Evolutionary conservation across 2,888 invertebrate genomes (phyloP), one percentile per base, ranked within the genome.

Genomic region (Desoria tigrina): DNA sequence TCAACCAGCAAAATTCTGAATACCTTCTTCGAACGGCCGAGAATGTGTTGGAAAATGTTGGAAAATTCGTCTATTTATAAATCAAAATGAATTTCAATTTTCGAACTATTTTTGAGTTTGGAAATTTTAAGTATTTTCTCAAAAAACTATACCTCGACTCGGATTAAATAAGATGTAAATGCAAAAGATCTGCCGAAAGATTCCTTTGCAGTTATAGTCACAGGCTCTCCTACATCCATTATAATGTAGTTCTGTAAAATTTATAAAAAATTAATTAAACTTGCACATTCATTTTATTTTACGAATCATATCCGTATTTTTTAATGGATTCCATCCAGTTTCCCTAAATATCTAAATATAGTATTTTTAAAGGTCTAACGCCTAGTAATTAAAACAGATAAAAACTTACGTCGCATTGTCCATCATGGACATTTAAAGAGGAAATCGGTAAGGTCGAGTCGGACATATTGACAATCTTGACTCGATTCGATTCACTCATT

Each of bases 191-290:
- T 51, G 11, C 59, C 66, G 55, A 65, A 61, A 49, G 57, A 58
- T 42, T 76, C 73, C 26, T 68, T 71, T 1, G 74, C 69, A 11
- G 75, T 76, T 42, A 76, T 73, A 16, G 75, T 76, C n/a, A 76
- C 74, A 2, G 75, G 75, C 59, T 76, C 75, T 14, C 68, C 66
- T 7, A 76, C 69, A 56, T 74, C 75, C 54, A 76, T 63, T 37
- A 66, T 66, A 42, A 72, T 68, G 57, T 59, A 73, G 45, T 71
- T 57, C 74, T 74, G 59, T 11, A 68, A 68, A 18, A 14, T 7
- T 37, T 37, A 49, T 21, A 24, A 51, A 14, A 51, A 51, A 51
- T 23, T 9, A 45, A 45, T 45, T 21, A 45, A 9, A 45, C 14
- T n/a, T 45, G 45, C 23, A 23, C 4, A 45, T 39, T 39, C 14